Evolutionary conservation across 2,888 invertebrate species (phyloP).

Genomic region (Petrophora chlorosata): DNA sequence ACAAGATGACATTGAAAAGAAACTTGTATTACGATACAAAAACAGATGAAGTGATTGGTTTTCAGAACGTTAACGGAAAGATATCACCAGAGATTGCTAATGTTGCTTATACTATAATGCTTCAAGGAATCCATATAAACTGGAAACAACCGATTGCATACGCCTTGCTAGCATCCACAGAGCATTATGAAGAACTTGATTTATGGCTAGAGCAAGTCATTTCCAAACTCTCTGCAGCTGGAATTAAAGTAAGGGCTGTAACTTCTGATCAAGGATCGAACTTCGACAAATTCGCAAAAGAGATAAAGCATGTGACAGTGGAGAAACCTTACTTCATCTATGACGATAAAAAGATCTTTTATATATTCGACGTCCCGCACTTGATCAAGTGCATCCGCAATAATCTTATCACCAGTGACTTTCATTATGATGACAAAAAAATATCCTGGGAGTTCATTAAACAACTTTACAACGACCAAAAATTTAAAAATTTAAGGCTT

Average conservation of each 20-base stretch:
- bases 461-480: constrained; percentile 27
- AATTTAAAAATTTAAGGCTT: constrained; percentile 19
- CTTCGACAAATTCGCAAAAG: constrained; percentile 39
- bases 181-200: constrained; percentile 34
- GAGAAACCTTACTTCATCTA: constrained; percentile 35
- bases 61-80: constrained; percentile 4
- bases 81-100: constrained; percentile 2
- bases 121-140: constrained; percentile 34
- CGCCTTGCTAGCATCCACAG: constrained; percentile 28
- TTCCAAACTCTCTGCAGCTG: constrained; percentile 29
- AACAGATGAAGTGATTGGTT: constrained; percentile 9
- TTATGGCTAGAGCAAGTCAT: constrained; percentile 37
- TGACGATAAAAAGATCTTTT: constrained; percentile 21
- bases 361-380: constrained; percentile 38
- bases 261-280: constrained; percentile 39
- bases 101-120: constrained; percentile 29
- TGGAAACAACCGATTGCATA: constrained; percentile 43
- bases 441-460: constrained; percentile 35
- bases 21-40: constrained; percentile 8
- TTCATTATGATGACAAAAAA: constrained; percentile 15
- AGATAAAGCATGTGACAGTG: constrained; percentile 27
- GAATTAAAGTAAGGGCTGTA: constrained; percentile 37
- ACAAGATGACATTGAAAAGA: constrained; percentile 11
- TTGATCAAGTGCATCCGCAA: constrained; percentile 32
- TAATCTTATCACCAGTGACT: constrained; percentile 20